Evolutionary conservation across 2,113 vertebrate genomes (phyloP).

Genomic region (Astatotilapia flaviijosephi): DNA sequence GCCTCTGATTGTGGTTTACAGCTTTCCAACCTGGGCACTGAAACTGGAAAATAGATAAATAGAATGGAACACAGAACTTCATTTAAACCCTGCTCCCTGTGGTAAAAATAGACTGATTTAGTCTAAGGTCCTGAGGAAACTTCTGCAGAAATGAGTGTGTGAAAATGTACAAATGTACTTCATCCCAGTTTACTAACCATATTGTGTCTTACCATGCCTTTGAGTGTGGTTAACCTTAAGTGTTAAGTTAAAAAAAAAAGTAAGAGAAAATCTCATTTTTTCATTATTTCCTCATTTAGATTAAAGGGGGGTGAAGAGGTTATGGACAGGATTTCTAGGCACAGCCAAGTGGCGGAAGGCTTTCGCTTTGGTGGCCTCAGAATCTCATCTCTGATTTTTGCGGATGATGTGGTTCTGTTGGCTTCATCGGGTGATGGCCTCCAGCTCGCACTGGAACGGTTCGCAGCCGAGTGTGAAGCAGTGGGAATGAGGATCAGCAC

Average conservation of each 20-base stretch:
- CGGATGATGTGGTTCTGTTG: too few relatives aligned
- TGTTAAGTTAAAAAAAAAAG: neutral
- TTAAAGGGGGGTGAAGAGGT: neutral
- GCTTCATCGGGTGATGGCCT: too few relatives aligned
- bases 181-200: neutral
- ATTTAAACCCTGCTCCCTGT: neutral
- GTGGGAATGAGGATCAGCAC: too few relatives aligned
- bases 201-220: neutral
- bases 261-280: neutral
- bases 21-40: neutral
- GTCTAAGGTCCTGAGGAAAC: neutral
- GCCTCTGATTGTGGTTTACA: neutral
- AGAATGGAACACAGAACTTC: neutral
- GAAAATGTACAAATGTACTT: neutral
- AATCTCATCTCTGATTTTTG: too few relatives aligned
- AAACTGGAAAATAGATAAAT: neutral
- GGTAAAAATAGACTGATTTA: neutral
- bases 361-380: too few relatives aligned
- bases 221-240: neutral
- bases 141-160: neutral
- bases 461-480: too few relatives aligned
- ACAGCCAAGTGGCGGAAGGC: too few relatives aligned
- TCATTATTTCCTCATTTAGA: neutral
- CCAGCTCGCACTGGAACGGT: too few relatives aligned
- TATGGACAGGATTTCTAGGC: too few relatives aligned